Evolutionary conservation across 1,140 invertebrate genomes (phyloP).

Genomic region (Sinella curviseta): DNA sequence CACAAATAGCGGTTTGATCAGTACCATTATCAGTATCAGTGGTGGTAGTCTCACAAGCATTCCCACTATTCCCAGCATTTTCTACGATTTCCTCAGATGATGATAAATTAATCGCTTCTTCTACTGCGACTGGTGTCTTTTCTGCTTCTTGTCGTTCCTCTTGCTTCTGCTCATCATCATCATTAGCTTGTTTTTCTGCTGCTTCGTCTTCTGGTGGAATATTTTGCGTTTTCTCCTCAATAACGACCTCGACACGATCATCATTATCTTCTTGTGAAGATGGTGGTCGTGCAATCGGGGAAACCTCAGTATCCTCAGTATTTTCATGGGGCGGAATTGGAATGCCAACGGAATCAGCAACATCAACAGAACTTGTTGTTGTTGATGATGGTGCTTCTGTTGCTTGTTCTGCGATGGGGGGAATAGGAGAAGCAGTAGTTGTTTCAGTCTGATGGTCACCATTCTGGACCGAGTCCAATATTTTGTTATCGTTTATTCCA

Average conservation of each 20-base stretch:
- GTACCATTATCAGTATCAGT: background rate
- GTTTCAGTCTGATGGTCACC: background rate
- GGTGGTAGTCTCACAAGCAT: too few relatives aligned
- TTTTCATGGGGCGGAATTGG: background rate
- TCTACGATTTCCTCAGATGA: background rate
- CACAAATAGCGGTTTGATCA: background rate
- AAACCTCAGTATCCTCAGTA: background rate
- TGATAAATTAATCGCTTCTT: slow-evolving; percentile 6
- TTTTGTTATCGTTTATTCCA: background rate
- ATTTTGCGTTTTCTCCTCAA: background rate
- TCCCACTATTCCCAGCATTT: too few relatives aligned
- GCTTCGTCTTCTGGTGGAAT: too few relatives aligned
- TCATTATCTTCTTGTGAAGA: background rate
- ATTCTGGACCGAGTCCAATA: background rate
- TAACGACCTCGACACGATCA: background rate
- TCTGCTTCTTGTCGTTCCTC: background rate
- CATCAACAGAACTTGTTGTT: too few relatives aligned
- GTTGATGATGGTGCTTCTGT: background rate
- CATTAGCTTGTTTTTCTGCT: too few relatives aligned
- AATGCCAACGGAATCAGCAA: too few relatives aligned
- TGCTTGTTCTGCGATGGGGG: background rate
- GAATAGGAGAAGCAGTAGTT: too few relatives aligned
- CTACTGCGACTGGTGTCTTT: too few relatives aligned
- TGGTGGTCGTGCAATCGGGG: too few relatives aligned
- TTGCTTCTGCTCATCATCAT: too few relatives aligned